Base-by-base conservation (phyloP, 2,888 invertebrate genomes). In the Chrysopilus asiliformis region DNA sequence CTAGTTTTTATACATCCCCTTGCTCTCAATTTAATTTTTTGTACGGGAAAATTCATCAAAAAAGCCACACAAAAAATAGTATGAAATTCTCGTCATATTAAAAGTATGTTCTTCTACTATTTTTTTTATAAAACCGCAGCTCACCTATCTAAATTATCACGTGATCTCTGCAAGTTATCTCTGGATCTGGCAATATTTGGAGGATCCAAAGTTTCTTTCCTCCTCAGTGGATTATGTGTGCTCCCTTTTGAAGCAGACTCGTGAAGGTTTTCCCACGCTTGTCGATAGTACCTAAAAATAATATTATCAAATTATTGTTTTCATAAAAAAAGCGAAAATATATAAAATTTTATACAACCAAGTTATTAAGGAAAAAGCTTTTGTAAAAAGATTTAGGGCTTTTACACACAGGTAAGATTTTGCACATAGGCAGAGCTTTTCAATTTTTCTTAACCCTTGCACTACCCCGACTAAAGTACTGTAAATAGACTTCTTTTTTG, bases 221-320 rank as follows among this genome's bases (percentile, higher is more conserved):
- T 71, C 33, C 74, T 66, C 33, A 77, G 58, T 0, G 74, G 73
- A 51, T 66, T 67, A 49, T 74, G 76, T 7, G 62, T 57, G 46
- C 60, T 60, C 34, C 59, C 60, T 52, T 75, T 76, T 15, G 71
- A 71, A 4, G 83, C 75, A 4, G 82, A 78, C 57, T 86, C 85
- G 57, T 86, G 85, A 3, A 91, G 70, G 58, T 89, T 87, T 58
- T 90, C 89, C 91, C 91, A 91, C 3, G 90, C 90, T 59, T 87
- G 83, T 18, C 86, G 74, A 64, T 90, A 90, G 64, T 85, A 89
- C 46, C 63, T 63, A 22, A 4, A 44, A 40, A 25, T 16, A 27
- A 34, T 19, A 17, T 26, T 13, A 24, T 15, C 3, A 13, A 2
- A 14, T 29, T 12, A 29, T 2, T 29, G 14, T 29, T 29, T 9